phyloP scores from a whole-genome alignment of 2,888 invertebrate species.

The Drosophila tripunctata region DNA sequence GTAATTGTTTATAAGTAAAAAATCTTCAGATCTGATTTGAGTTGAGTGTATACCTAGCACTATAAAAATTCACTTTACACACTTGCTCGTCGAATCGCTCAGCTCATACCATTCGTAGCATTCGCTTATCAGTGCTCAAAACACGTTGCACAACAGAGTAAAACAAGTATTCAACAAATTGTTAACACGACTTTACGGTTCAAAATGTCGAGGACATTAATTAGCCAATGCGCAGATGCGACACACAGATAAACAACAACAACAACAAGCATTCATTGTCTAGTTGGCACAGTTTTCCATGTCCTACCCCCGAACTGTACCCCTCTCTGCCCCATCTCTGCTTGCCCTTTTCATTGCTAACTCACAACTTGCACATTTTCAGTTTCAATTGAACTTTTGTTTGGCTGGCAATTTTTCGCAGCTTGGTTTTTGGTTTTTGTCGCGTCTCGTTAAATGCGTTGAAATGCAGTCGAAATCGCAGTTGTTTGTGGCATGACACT shows the following conservation, averaged over 20 bases:
- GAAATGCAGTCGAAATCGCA: conserved; percentile 49
- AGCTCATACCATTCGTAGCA: conserved; percentile 1
- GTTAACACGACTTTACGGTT: conserved; percentile 45
- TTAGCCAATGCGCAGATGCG: conserved; percentile 56
- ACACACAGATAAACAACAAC: conserved; percentile 51
- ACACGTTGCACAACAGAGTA: conserved; percentile 25
- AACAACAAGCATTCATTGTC: conserved; percentile 55
- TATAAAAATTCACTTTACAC: neutral
- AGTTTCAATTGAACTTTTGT: conserved; percentile 63
- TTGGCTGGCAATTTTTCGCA: conserved; percentile 51
- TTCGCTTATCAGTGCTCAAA: conserved; percentile 27
- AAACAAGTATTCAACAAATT: conserved; percentile 52
- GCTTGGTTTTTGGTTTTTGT: conserved; percentile 56
- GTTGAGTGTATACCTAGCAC: too few relatives aligned
- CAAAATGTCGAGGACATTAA: conserved; percentile 58
- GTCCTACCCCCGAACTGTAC: too few relatives aligned
- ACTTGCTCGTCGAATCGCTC: neutral
- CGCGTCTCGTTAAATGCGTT: conserved; percentile 59
- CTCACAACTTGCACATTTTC: conserved; percentile 30
- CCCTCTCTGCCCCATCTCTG: neutral
- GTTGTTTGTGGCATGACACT: conserved; percentile 2
- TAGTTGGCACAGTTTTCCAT: too few relatives aligned
- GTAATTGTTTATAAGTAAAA: too few relatives aligned
- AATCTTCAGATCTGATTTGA: too few relatives aligned
- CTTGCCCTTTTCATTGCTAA: neutral